phyloP scores from a whole-genome alignment of 2,888 invertebrate genomes.

The Quadroppia sp. region DNA sequence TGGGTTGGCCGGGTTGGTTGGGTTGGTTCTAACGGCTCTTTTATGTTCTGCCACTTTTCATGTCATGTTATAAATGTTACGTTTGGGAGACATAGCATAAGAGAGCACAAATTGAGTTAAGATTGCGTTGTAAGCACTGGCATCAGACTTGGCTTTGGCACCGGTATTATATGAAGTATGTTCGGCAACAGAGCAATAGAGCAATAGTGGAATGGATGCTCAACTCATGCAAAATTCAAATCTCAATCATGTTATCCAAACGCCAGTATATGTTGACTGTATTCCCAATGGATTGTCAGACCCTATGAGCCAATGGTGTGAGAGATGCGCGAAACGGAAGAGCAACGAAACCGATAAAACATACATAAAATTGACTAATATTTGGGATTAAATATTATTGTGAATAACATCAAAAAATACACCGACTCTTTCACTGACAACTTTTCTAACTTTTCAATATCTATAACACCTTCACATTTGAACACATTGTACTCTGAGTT shows the following conservation, averaged over 20 bases:
- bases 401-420: background rate
- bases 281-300: slow-evolving; percentile 15
- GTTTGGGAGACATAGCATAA: slow-evolving; percentile 11
- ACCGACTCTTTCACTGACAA: background rate
- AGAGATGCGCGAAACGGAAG: slow-evolving; percentile 14
- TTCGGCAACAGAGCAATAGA: slow-evolving; percentile 1
- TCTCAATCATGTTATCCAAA: slow-evolving; percentile 25
- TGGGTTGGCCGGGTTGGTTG: background rate
- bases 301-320: background rate
- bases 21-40: background rate
- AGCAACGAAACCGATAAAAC: background rate
- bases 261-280: background rate
- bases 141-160: slow-evolving; percentile 15
- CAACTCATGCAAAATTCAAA: slow-evolving; percentile 24
- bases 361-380: background rate
- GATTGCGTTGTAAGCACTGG: background rate
- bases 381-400: background rate
- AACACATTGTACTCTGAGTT: no score
- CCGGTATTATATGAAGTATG: slow-evolving; percentile 4
- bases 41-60: slow-evolving; percentile 29
- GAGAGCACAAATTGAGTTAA: slow-evolving; percentile 30
- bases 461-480: no score
- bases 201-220: slow-evolving; percentile 11
- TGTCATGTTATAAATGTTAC: slow-evolving; percentile 32
- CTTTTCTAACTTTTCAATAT: no score